Percentiles rank a stretch among this genome's conserved stretches.
These are phyloP conservation scores for Ceratina japonica DNA, from an alignment of 1,140 invertebrate species.

Conservation along the genomic window DNA sequence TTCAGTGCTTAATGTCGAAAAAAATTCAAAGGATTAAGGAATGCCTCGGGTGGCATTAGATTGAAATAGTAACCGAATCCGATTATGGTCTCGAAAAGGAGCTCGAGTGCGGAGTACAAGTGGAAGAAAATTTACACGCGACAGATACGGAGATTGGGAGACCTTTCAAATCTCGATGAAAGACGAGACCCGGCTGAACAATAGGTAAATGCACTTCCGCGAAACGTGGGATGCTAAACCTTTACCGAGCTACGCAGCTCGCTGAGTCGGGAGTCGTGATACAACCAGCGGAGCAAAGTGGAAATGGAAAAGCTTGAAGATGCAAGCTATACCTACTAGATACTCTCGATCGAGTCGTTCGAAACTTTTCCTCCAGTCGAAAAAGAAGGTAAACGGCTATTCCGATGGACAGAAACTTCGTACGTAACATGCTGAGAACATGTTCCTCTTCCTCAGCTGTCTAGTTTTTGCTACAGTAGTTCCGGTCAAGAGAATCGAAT, in stretches of 20 bases:
- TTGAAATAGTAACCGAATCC: background rate
- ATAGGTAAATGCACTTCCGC: conserved; percentile 61
- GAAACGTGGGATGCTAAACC: conserved; percentile 52
- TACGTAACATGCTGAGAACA: conserved; percentile 42
- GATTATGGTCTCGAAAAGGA: background rate
- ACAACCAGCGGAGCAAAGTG: conserved; percentile 36
- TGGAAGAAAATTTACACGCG: conserved; percentile 41
- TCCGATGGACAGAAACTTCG: conserved; percentile 30
- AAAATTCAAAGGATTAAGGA: background rate
- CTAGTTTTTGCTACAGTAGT: background rate
- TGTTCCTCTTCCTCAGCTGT: background rate
- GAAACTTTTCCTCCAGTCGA: conserved; percentile 40
- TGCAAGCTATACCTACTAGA: conserved; percentile 14
- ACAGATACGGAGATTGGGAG: conserved; percentile 50
- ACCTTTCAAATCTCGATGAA: conserved; percentile 53
- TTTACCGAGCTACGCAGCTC: conserved; percentile 47
- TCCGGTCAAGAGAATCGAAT: conserved; percentile 8
- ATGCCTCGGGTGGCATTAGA: background rate
- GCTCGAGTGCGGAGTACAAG: background rate
- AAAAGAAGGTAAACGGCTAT: conserved; percentile 45
- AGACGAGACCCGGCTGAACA: conserved; percentile 56
- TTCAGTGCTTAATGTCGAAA: background rate
- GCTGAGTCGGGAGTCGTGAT: conserved; percentile 53
- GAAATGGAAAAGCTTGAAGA: conserved; percentile 61
- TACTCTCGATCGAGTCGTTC: conserved; percentile 34